These are phyloP conservation scores for Drosophila orosa DNA, from an alignment of 1,140 invertebrate species.

Conservation along the genomic window DNA sequence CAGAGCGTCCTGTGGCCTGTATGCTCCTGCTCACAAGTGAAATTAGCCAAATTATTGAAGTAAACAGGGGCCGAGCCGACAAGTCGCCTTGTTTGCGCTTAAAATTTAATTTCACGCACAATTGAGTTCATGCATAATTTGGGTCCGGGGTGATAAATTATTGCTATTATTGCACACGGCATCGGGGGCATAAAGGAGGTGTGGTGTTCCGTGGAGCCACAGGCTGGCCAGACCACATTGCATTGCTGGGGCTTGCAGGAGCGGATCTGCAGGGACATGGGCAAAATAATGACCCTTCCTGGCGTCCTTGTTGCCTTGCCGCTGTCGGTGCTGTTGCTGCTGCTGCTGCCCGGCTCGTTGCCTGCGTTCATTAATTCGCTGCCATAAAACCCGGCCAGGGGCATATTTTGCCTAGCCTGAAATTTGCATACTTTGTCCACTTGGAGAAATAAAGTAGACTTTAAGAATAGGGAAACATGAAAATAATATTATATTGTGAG, in stretches of 20 bases:
- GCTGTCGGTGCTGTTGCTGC: constrained; percentile 7
- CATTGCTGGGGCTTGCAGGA: constrained; percentile 21
- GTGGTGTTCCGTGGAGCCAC: constrained; percentile 37
- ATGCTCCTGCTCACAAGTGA: constrained; percentile 41
- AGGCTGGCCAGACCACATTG: constrained; percentile 39
- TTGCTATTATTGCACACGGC: constrained; percentile 75
- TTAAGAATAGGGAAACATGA: no score
- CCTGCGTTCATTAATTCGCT: constrained; percentile 81
- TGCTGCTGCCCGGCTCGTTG: constrained; percentile 51
- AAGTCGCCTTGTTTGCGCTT: constrained; percentile 78
- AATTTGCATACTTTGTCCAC: constrained; percentile 73
- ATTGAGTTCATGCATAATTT: constrained; percentile 82
- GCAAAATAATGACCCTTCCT: constrained; percentile 70
- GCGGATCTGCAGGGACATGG: constrained; percentile 35
- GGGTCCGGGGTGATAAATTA: constrained; percentile 75
- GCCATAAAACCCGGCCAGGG: constrained; percentile 71
- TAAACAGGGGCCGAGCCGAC: constrained; percentile 69
- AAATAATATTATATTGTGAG: no score
- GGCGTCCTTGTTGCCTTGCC: constrained; percentile 27
- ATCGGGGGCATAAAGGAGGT: constrained; percentile 9
- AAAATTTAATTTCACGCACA: constrained; percentile 83
- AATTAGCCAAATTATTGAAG: constrained; percentile 81
- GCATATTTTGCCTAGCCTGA: constrained; percentile 73
- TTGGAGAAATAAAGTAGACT: neutral
- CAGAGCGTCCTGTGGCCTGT: neutral